phyloP scores from a whole-genome alignment of 2,797 vertebrate species.

The Melopsittacus undulatus region DNA sequence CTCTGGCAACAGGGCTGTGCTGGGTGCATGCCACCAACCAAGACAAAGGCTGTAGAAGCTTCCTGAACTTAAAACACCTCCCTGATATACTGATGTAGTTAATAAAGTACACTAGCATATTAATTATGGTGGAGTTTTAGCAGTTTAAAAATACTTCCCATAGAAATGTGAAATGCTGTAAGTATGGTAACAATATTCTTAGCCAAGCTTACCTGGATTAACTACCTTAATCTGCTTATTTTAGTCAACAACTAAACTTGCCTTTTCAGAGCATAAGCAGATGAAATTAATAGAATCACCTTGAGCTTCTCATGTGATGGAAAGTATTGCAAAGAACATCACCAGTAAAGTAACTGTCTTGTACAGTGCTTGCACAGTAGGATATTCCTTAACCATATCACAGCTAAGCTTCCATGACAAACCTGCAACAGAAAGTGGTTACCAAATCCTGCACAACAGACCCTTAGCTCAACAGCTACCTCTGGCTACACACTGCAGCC shows the following conservation, averaged over 20 bases:
- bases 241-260: conserved; percentile 19
- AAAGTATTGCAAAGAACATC: not conserved
- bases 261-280: conserved; percentile 39
- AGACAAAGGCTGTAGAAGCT: not conserved
- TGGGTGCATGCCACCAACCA: not conserved
- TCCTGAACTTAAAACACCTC: not conserved
- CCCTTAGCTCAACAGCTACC: not conserved
- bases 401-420: not conserved
- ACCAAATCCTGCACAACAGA: not conserved
- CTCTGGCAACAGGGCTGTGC: not conserved
- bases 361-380: not conserved
- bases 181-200: conserved; percentile 6
- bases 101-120: not conserved
- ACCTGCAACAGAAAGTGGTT: not conserved
- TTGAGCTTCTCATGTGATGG: not conserved
- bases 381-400: not conserved
- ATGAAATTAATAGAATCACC: conserved; percentile 21
- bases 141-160: not conserved
- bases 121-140: not conserved
- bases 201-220: conserved; percentile 27
- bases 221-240: conserved; percentile 43
- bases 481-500: not conserved
- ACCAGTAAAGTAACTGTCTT: rapidly evolving
- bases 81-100: rapidly evolving
- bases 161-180: not conserved